These are phyloP conservation scores for Ornithorhynchus anatinus DNA, from an alignment of 2,113 vertebrate genomes.

Conservation along the genomic window DNA sequence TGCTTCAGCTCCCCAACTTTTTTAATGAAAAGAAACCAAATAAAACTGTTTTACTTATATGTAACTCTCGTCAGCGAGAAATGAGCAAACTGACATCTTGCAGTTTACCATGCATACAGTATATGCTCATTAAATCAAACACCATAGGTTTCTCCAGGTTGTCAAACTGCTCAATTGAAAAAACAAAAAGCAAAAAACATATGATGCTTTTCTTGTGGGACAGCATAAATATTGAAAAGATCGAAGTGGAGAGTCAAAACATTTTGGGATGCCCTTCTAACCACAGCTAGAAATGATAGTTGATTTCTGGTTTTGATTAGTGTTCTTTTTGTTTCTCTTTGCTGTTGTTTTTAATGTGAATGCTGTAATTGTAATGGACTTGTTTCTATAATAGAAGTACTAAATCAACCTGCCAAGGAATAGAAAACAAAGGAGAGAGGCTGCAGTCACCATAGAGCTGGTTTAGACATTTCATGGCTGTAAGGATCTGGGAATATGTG, in stretches of 20 bases:
- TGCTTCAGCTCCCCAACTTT: not conserved
- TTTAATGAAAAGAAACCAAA: not conserved
- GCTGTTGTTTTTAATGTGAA: no score
- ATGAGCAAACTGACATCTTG: not conserved
- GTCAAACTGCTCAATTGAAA: not conserved
- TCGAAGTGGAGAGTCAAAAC: not conserved
- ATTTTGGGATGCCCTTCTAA: no score
- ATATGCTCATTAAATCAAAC: not conserved
- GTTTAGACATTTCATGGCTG: not conserved
- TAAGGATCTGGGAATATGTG: conserved; percentile 9
- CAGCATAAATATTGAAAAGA: not conserved
- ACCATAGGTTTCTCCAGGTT: not conserved
- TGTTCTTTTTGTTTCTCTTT: no score
- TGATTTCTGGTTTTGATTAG: no score
- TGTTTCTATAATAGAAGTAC: not conserved
- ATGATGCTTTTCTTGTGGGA: not conserved
- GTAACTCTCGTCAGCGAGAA: not conserved
- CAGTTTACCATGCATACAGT: not conserved
- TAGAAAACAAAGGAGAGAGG: not conserved
- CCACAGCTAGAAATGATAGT: no score
- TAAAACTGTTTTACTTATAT: conserved; percentile 1
- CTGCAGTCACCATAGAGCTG: not conserved
- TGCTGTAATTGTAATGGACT: not conserved
- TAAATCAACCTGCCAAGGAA: not conserved
- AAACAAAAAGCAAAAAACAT: no score